These are phyloP conservation scores for Paelopatides confundens DNA, from an alignment of 53 echinoderm and acorn worm species.

Conservation along the genomic window DNA sequence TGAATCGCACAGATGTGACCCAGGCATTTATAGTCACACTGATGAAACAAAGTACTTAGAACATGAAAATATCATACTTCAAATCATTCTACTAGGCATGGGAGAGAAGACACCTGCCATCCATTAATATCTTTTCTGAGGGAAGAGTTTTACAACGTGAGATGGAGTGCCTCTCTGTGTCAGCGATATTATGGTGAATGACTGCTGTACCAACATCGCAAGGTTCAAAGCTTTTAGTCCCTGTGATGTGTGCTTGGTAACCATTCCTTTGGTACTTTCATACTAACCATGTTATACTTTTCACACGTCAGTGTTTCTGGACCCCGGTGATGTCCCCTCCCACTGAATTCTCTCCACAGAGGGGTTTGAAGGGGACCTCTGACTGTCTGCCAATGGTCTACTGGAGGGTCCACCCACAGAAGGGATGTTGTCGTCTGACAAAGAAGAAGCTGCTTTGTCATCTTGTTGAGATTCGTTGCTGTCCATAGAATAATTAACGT, in stretches of 20 bases:
- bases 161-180: too few relatives aligned
- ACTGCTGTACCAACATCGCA: too few relatives aligned
- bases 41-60: too few relatives aligned
- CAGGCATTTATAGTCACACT: too few relatives aligned
- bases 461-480: conserved; percentile 46
- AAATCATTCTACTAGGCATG: too few relatives aligned
- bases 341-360: conserved; percentile 45
- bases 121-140: too few relatives aligned
- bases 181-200: too few relatives aligned
- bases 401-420: conserved; percentile 16
- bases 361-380: conserved; percentile 13
- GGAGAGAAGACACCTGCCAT: too few relatives aligned
- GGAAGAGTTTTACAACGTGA: too few relatives aligned
- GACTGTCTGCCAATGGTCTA: background rate
- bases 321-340: conserved; percentile 34
- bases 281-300: background rate
- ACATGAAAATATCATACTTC: too few relatives aligned
- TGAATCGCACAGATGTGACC: too few relatives aligned
- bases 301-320: conserved; percentile 47
- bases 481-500: background rate
- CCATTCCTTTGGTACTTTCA: background rate
- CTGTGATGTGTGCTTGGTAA: background rate
- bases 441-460: conserved; percentile 77
- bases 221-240: background rate
- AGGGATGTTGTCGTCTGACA: conserved; percentile 91